These are phyloP conservation scores for Porites divaricata DNA, from an alignment of 92 coral and sea anemone genomes.

Conservation along the genomic window DNA sequence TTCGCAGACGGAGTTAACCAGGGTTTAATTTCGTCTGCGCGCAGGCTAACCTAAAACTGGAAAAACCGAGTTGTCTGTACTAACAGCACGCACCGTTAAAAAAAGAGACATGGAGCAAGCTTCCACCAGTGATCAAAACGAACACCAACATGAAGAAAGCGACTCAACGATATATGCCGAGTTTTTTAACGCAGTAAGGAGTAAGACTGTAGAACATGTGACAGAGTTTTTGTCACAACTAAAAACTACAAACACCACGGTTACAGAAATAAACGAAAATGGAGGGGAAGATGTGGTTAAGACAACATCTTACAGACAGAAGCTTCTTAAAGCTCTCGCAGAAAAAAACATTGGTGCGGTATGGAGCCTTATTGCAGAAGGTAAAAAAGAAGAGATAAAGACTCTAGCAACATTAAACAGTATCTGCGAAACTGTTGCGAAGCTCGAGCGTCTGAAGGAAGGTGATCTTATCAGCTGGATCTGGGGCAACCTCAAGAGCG, in stretches of 20 bases:
- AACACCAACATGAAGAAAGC: not conserved
- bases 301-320: not conserved
- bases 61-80: too few species aligned
- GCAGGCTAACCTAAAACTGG: too few species aligned
- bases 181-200: not conserved
- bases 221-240: too few species aligned
- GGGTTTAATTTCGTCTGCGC: too few species aligned
- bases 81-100: too few species aligned
- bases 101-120: too few species aligned
- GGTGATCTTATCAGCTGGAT: not conserved
- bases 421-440: not conserved
- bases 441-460: slow-evolving; percentile 9
- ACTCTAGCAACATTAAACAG: slow-evolving; percentile 4
- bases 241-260: too few species aligned
- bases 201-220: not conserved
- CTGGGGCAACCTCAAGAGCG: not conserved
- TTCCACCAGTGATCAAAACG: too few species aligned
- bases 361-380: slow-evolving; percentile 14
- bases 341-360: not conserved
- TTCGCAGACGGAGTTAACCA: too few species aligned
- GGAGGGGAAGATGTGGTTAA: not conserved
- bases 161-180: not conserved
- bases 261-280: not conserved
- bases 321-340: slow-evolving; percentile 11
- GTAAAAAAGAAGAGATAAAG: not conserved